Conservation (phyloP, 2,113 vertebrate genomes). For the Anser cygnoides region DNA sequence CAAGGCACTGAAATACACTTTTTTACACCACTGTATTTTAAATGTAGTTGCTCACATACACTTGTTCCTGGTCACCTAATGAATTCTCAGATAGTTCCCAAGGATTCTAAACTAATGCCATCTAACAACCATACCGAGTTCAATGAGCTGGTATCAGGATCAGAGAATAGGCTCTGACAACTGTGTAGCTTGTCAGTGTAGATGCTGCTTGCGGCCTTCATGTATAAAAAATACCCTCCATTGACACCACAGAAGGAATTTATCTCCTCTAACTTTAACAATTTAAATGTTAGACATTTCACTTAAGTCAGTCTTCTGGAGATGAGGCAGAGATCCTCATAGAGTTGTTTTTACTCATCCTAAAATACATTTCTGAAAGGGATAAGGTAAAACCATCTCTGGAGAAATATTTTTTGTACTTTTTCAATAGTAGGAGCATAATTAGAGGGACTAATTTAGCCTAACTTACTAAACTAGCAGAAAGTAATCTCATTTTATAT, state of each 20-base stretch:
- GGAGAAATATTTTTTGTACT: neutral
- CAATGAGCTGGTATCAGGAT: neutral
- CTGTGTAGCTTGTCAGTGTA: neutral
- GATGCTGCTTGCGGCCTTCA: neutral
- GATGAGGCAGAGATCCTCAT: neutral
- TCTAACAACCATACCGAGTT: neutral
- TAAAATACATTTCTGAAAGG: neutral
- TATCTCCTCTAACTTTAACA: neutral
- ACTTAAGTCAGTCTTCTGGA: neutral
- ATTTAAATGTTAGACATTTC: neutral
- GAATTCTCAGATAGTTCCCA: neutral
- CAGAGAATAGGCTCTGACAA: neutral
- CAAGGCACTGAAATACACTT: neutral
- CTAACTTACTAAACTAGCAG: neutral
- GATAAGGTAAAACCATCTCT: neutral
- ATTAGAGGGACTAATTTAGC: constrained; percentile 15
- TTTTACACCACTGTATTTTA: neutral
- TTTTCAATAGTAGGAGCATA: neutral
- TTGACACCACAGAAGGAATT: neutral
- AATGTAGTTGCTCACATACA: no score
- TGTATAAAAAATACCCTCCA: neutral
- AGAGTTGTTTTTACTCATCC: neutral
- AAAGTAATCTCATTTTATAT: neutral
- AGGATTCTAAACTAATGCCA: neutral
- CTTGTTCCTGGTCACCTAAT: neutral